Percentiles rank a stretch among this genome's conserved stretches.
Evolutionary conservation across 2,113 vertebrate genomes (phyloP).

Genomic region (Labeo rohita): DNA sequence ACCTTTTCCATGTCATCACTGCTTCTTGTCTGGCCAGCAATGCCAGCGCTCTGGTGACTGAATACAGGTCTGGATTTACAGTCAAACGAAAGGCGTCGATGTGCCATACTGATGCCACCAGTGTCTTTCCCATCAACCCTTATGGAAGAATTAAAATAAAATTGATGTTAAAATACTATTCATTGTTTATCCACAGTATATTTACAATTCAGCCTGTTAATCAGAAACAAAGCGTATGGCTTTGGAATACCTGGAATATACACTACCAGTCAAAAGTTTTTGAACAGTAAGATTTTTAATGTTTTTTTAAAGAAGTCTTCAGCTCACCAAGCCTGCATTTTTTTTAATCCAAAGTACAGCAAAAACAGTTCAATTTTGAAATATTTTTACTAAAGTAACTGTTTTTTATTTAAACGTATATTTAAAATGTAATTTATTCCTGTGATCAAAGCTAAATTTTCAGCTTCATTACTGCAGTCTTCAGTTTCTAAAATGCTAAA

Average conservation of each 20-base stretch:
- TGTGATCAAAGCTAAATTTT: no score
- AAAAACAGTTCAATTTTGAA: no score
- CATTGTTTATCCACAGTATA: neutral
- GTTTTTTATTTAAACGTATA: no score
- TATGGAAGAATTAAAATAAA: slow-evolving; percentile 11
- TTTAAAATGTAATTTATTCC: no score
- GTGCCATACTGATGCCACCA: slow-evolving; percentile 78
- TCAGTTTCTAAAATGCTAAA: no score
- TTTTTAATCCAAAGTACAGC: no score
- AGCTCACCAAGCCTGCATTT: no score
- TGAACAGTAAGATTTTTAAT: no score
- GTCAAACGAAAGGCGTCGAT: slow-evolving; percentile 83
- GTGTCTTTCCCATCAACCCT: slow-evolving; percentile 93
- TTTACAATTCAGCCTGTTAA: neutral
- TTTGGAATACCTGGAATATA: neutral
- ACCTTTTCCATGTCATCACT: slow-evolving; percentile 80
- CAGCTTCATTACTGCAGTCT: no score
- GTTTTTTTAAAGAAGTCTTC: no score
- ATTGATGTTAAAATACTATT: neutral
- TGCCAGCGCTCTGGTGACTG: slow-evolving; percentile 81
- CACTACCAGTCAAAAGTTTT: no score
- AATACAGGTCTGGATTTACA: slow-evolving; percentile 83
- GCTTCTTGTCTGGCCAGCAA: slow-evolving; percentile 77
- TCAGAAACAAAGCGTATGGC: neutral
- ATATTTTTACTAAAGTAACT: no score